Conservation (phyloP, 2,113 vertebrate genomes). For the Amblyopsis rosae region DNA sequence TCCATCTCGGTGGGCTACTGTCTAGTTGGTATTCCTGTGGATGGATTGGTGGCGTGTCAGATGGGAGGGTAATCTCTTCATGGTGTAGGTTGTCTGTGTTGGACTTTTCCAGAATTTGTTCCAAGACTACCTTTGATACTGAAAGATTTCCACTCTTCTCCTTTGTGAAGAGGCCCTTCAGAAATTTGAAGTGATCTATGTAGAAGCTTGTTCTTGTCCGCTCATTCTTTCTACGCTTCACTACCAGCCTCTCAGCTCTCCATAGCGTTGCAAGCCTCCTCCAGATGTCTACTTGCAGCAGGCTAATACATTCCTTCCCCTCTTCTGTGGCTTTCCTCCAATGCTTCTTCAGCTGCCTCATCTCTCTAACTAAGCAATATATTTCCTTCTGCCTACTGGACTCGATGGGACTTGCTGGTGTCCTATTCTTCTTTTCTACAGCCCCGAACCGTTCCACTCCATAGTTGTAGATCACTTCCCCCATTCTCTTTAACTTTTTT, state of each 20-base stretch:
- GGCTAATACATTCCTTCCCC: neutral
- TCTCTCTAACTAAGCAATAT: constrained; percentile 3
- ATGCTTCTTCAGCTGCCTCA: constrained; percentile 6
- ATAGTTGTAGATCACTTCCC: neutral
- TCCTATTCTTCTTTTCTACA: neutral
- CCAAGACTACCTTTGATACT: neutral
- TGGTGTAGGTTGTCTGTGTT: no score
- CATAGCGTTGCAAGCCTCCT: neutral
- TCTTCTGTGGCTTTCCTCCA: constrained; percentile 10
- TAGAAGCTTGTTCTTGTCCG: constrained; percentile 15
- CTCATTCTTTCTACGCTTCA: constrained; percentile 9
- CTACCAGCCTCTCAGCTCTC: constrained; percentile 1
- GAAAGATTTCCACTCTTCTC: constrained; percentile 9
- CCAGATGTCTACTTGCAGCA: neutral
- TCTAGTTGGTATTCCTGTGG: constrained; percentile 3
- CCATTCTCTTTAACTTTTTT: neutral
- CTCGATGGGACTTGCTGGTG: neutral
- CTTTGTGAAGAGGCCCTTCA: constrained; percentile 12
- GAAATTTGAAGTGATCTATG: constrained; percentile 20
- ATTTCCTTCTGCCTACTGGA: constrained; percentile 9
- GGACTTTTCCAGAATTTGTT: neutral
- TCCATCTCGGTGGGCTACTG: constrained; percentile 12
- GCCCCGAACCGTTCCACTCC: constrained; percentile 7
- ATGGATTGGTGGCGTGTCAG: neutral
- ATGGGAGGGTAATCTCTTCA: neutral